These are phyloP conservation scores for Hippocampus guttulatus DNA, from an alignment of 2,113 vertebrate species.

Conservation along the genomic window DNA sequence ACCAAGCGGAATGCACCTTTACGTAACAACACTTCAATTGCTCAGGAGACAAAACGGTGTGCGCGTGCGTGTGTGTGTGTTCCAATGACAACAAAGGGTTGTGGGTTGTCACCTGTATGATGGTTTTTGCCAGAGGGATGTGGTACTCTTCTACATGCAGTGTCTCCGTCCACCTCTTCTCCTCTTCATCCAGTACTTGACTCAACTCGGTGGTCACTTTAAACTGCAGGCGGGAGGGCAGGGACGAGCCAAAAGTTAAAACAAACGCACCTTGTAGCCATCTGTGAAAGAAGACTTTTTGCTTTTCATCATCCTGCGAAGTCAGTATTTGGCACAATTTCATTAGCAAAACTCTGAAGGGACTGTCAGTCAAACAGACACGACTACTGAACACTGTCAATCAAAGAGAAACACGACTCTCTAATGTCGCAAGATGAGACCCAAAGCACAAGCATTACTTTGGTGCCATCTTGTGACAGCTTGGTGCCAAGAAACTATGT, in stretches of 20 bases:
- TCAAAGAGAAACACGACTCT: too few relatives aligned
- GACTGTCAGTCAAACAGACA: not conserved
- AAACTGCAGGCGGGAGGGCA: conserved; percentile 35
- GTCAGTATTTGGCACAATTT: not conserved
- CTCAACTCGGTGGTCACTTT: conserved; percentile 69
- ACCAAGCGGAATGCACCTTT: conserved; percentile 25
- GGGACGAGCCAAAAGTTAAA: not conserved
- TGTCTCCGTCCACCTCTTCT: conserved; percentile 67
- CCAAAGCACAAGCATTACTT: too few relatives aligned
- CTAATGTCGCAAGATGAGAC: too few relatives aligned
- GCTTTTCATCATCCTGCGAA: too few relatives aligned
- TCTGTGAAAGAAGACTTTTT: not conserved
- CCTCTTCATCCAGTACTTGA: conserved; percentile 72
- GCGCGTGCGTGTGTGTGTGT: not conserved
- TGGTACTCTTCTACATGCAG: conserved; percentile 62
- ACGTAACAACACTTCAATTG: conserved; percentile 10
- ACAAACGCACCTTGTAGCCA: not conserved
- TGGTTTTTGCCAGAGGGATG: conserved; percentile 63
- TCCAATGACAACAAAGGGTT: not conserved
- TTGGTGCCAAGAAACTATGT: too few relatives aligned
- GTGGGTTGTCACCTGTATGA: conserved; percentile 66
- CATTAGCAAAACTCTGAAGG: not conserved
- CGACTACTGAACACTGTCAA: not conserved
- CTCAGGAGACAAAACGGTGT: not conserved
- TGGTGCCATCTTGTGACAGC: too few relatives aligned